Percentiles rank a stretch among this genome's conserved stretches.
These are phyloP conservation scores for Rhinoderma darwinii DNA, from an alignment of 2,113 vertebrate genomes.

Conservation along the genomic window DNA sequence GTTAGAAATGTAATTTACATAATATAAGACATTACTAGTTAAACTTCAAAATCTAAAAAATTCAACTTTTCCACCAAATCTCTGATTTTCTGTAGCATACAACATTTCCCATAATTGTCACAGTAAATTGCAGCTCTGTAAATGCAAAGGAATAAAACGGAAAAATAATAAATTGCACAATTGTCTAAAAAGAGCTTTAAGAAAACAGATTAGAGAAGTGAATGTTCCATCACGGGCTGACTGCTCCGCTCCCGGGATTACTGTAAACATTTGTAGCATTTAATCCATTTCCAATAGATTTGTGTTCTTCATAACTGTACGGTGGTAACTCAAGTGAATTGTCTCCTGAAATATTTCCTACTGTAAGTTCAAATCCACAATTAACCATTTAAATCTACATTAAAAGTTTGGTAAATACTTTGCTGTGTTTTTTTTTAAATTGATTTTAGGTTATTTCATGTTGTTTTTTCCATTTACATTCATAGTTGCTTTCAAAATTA, in stretches of 20 bases:
- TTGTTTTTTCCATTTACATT: no score
- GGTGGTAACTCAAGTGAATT: conserved; percentile 1
- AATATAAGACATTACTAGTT: background rate
- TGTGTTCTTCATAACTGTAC: conserved; percentile 32
- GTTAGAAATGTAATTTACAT: background rate
- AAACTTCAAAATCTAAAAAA: background rate
- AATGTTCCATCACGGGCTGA: conserved; percentile 10
- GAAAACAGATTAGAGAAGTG: conserved; percentile 29
- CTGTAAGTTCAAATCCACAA: background rate
- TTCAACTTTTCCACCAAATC: background rate
- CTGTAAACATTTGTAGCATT: conserved; percentile 14
- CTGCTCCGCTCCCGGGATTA: background rate
- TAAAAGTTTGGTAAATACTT: background rate
- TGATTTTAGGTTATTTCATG: background rate
- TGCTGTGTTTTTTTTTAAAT: background rate
- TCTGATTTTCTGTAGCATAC: background rate
- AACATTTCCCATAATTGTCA: conserved; percentile 27
- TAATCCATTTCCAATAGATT: conserved; percentile 44
- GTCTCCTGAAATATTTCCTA: background rate
- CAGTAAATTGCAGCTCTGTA: conserved; percentile 11
- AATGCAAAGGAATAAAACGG: background rate
- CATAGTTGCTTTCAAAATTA: no score
- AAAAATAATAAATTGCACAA: conserved; percentile 25
- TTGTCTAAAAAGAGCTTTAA: conserved; percentile 35
- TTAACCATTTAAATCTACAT: background rate